Base-by-base conservation (phyloP, 2,113 vertebrate genomes). In the Macquaria ambigua region DNA sequence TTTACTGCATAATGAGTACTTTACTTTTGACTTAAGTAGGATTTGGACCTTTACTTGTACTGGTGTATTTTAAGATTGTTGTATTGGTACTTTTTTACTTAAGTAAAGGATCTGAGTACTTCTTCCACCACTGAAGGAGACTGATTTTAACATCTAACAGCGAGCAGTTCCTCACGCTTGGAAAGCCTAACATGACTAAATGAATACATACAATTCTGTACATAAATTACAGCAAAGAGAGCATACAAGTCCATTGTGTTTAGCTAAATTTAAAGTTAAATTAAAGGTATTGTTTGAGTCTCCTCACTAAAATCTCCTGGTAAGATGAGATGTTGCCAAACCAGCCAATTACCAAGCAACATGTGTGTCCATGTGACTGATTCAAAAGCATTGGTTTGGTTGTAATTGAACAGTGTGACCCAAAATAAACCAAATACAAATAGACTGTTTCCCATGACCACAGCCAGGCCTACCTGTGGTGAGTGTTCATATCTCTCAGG, bases 401-500 rank as follows among this genome's bases (percentile, higher is more conserved):
- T 52, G 18, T 53, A 4, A 69, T 11, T 63, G 31, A 31, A 20
- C 58, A 18, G 15, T 25, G n/a, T 46, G 41, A 46, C 39, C n/a
- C 8, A 48, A 68, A 18, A 20, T 5, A 37, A 37, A 21, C 21
- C 37, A 23, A 16, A 23, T 41, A 23, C 20, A 39, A 63, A 21
- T 20, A 34, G 59, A 20, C 34, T 34, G 34, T 34, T 34, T 46
- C 46, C 46, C 53, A 59, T 31, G 1, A 20, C 21, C 15, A 48
- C 2, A 21, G 28, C 37, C 31, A 14, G 55, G 15, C 81, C 12
- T 67, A 95, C 95, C 95, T 96, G 96, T 28, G 95, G 95, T 0
- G 94, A 93, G 88, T 95, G 83, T 0, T 96, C 95, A 2, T 94
- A 96, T 92, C 95, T 52, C 83, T 96, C 96, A 11, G 96, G 95